Base-by-base conservation (phyloP, 1,140 invertebrate genomes). In the Gonatopus flavifemur region DNA sequence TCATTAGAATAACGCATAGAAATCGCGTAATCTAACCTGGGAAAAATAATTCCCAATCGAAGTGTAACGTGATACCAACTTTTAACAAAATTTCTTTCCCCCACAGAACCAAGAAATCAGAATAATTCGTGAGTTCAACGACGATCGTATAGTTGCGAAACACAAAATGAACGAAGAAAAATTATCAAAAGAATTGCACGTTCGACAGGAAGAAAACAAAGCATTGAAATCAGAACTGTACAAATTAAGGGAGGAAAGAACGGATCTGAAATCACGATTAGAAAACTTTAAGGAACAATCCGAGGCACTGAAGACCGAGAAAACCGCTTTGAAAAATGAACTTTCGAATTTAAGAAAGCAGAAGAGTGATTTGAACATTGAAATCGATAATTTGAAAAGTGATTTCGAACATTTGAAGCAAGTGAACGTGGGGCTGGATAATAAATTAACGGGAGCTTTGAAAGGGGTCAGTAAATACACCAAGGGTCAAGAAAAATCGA, bases 291-390 rank as follows among this genome's bases (percentile, higher is more conserved):
- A 10, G 12, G 21, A 48, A 32, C 49, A 52, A 57, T 49, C 44
- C 28, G 18, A 52, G 30, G 52, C 9, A 7, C 20, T 55, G 13
- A 42, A 52, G 24, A 48, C 50, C 9, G 56, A 53, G 31, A 57
- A 33, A 22, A 20, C 9, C 12, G 62, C 62, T 30, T 44, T 63
- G 19, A 68, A 68, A 25, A 31, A 56, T 2, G 66, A 68, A 25
- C 49, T 65, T 15, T 36, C 33, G 3, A 30, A 37, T 5, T 46
- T 43, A 13, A 64, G 57, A 15, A 50, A 50, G 33, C 41, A 36
- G 15, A 64, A 65, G 38, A 35, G 48, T 9, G 45, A 49, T 22
- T 18, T 65, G 1, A 52, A 33, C 32, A 40, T 35, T 9, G 51
- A 39, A 18, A 21, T 12, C 24, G 50, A 51, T 21, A 43, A 52